Evolutionary conservation across 2,797 vertebrate species (phyloP).

Genomic region (Cyprinodon diabolis): DNA sequence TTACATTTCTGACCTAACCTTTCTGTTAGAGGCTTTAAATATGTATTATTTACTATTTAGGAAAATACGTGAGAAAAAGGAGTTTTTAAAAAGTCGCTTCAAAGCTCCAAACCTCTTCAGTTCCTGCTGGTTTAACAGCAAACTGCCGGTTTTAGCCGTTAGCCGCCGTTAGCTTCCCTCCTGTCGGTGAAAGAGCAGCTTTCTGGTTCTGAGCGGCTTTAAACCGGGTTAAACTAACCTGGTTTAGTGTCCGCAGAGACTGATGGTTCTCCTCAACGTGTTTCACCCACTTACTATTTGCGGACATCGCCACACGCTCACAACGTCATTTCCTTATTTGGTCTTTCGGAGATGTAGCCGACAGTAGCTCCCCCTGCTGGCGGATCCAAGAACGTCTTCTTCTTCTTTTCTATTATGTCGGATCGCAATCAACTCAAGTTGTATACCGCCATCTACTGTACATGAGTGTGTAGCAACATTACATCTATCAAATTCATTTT

Average conservation of each 20-base stretch:
- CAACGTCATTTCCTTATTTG: slow-evolving; percentile 80
- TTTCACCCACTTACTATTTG: slow-evolving; percentile 27
- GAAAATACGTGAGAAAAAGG: neutral
- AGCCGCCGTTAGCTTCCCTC: slow-evolving; percentile 7
- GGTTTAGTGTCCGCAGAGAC: slow-evolving; percentile 7
- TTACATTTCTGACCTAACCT: neutral
- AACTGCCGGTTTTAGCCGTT: neutral
- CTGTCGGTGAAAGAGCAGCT: neutral
- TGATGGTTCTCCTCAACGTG: neutral
- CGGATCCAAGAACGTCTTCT: neutral
- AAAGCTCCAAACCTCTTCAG: neutral
- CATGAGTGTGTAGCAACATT: too few relatives aligned
- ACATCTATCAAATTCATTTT: too few relatives aligned
- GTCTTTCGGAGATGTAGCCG: neutral
- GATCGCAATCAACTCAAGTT: too few relatives aligned
- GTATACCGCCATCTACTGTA: too few relatives aligned
- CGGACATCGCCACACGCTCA: slow-evolving; percentile 15
- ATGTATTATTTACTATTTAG: neutral
- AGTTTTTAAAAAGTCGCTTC: neutral
- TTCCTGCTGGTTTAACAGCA: neutral
- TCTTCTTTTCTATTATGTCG: too few relatives aligned
- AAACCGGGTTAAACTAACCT: neutral
- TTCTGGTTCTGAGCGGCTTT: neutral
- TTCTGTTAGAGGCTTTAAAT: too few relatives aligned
- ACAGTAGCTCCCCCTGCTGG: slow-evolving; percentile 2